phyloP scores from a whole-genome alignment of 2,797 vertebrate genomes.

The Melanotaenia boesemani region DNA sequence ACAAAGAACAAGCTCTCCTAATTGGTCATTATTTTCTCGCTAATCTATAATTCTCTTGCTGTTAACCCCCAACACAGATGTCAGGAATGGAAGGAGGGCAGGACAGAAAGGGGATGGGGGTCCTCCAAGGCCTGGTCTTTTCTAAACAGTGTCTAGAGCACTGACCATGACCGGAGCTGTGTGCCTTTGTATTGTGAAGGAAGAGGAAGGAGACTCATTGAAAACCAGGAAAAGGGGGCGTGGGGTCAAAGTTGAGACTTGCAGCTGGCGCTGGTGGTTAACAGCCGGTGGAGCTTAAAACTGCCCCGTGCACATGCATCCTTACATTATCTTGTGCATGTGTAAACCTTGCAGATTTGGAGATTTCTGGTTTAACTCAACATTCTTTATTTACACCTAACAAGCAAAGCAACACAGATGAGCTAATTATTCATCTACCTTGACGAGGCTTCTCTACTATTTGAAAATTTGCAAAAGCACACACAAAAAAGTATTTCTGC shows the following conservation, averaged over 20 bases:
- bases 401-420: background rate
- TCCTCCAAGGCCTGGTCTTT: constrained; percentile 27
- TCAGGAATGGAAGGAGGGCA: background rate
- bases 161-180: constrained; percentile 60
- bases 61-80: constrained; percentile 55
- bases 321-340: constrained; percentile 4
- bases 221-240: constrained; percentile 46
- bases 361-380: background rate
- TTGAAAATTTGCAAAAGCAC: background rate
- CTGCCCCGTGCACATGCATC: background rate
- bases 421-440: background rate
- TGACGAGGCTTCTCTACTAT: background rate
- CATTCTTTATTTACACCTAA: background rate
- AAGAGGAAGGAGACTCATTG: constrained; percentile 38
- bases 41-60: constrained; percentile 41
- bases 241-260: constrained; percentile 58
- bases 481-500: constrained; percentile 1
- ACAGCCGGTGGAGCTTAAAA: constrained; percentile 36
- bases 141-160: constrained; percentile 47
- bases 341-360: constrained; percentile 3
- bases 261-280: constrained; percentile 61
- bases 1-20: constrained; percentile 65
- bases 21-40: constrained; percentile 68
- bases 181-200: constrained; percentile 49
- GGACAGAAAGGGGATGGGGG: background rate